These are phyloP conservation scores for Sardina pilchardus DNA, from an alignment of 2,113 vertebrate species.

Conservation along the genomic window DNA sequence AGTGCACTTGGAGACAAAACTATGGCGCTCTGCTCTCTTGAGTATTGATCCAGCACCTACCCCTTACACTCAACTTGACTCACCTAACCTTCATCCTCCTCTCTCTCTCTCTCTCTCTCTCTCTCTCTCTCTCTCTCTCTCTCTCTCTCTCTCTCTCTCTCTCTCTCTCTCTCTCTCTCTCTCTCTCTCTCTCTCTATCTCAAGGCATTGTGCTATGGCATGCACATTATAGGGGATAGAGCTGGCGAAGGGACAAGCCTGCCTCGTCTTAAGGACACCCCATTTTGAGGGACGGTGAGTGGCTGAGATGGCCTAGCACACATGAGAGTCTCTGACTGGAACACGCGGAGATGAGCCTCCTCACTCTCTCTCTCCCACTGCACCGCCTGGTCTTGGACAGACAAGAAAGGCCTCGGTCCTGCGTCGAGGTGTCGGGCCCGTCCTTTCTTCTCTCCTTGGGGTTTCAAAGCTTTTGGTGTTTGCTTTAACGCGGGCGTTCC, in stretches of 20 bases:
- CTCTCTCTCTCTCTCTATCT: slow-evolving; percentile 12
- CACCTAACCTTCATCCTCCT: slow-evolving; percentile 3
- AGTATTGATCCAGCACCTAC: not conserved
- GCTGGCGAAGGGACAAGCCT: not conserved
- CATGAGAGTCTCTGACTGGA: not conserved
- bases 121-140: too few species aligned
- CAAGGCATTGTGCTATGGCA: not conserved
- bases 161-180: too few species aligned
- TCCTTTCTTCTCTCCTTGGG: not conserved
- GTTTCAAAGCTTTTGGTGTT: not conserved
- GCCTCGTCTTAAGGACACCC: not conserved
- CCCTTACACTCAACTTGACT: not conserved
- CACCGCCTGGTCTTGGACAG: not conserved
- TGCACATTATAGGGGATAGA: not conserved
- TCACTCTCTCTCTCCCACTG: not conserved
- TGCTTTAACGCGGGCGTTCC: not conserved
- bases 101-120: too few species aligned
- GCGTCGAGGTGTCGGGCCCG: not conserved
- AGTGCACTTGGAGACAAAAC: slow-evolving; percentile 57
- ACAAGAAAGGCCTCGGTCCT: not conserved
- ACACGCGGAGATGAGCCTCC: not conserved
- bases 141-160: too few species aligned
- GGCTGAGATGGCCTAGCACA: not conserved
- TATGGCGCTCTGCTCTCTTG: slow-evolving; percentile 6
- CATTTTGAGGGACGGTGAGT: not conserved